Base-by-base conservation (phyloP, 2,888 invertebrate species). In the Serripes groenlandicus region DNA sequence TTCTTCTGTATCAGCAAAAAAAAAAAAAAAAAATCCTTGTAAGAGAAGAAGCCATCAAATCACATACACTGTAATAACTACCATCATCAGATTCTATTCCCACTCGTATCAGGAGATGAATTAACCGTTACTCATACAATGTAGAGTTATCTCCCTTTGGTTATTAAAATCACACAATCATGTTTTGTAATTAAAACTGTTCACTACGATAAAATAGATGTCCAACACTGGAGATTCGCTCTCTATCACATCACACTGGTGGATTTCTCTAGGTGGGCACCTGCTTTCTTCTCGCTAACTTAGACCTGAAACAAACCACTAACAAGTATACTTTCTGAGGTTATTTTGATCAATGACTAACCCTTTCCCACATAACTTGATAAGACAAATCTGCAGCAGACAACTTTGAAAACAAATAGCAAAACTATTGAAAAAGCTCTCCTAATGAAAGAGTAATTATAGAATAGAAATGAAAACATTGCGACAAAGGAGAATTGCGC, bases 251-350 rank as follows among this genome's bases (percentile, higher is more conserved):
- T n/a, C 21, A 35, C 30, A 52, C 30, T 18, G 2, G 32, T 18
- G 2, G 32, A n/a, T 26, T 5, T 35, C 23, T 71, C 62, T 76
- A 76, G 21, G 79, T 81, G 11, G 83, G 83, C 42, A 86, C 86
- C 56, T 86, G 86, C 71, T 86, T 86, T 77, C 83, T 81, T 77
- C 86, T 81, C n/a, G 86, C 64, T 34, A 86, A 52, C 54, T 86
- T 86, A 23, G 86, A 86, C 69, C 86, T 86, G 77, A 71, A 86
- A 81, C 18, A 37, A n/a, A 35, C 18, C 34, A 35, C n/a, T 7
- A 21, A 58, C 2, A 4, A 15, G 58, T 58, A 15, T 58, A 3
- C 11, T 58, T 5, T 58, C 11, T n/a, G 5, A 15, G 23, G 9
- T 7, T 26, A n/a, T n/a, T n/a, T n/a, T n/a, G n/a, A n/a, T n/a